Base-by-base conservation (phyloP, 2,113 vertebrate species). In the Ariopsis seemanni region DNA sequence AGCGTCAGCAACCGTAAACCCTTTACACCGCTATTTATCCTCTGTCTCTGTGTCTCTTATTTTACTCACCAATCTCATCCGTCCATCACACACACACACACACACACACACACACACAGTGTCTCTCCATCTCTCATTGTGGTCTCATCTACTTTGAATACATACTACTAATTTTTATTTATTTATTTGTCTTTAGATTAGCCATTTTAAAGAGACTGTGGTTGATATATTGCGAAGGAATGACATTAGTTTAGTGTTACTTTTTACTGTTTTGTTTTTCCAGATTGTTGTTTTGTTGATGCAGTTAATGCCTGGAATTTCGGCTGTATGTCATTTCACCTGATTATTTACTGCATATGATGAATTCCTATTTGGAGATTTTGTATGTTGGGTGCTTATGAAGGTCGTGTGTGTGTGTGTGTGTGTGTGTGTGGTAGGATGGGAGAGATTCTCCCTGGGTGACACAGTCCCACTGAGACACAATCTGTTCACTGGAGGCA, bases 401-500 rank as follows among this genome's bases (percentile, higher is more conserved):
- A 88, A 90, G 82, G 87, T 88, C 82, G 87, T 71, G 63, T 80
- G 82, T 30, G 20, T 74, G 85, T 84, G 80, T 65, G 63, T 87
- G 74, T 79, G 63, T 88, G 84, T 89, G 85, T 86, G 85, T 83
- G 69, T 85, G 42, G 57, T 34, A 58, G 91, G 91, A 84, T 91
- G 91, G 92, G 91, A 93, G 91, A 91, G 90, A 90, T 90, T 92
- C 95, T 95, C 95, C 93, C 95, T 94, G 90, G 95, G 95, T 94
- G 92, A 94, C 93, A 92, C 91, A 82, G 92, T 95, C 95, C 95
- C 95, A 95, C 94, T 27, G 95, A 95, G 95, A 95, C 94, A 91
- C 95, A 96, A 95, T 95, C 95, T 96, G 95, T 95, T 96, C 94
- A 94, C 92, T 92, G 91, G 91, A 94, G 94, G 92, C 84, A 85